Conservation (phyloP, 2,888 invertebrate species). For the Tridacna gigas region DNA sequence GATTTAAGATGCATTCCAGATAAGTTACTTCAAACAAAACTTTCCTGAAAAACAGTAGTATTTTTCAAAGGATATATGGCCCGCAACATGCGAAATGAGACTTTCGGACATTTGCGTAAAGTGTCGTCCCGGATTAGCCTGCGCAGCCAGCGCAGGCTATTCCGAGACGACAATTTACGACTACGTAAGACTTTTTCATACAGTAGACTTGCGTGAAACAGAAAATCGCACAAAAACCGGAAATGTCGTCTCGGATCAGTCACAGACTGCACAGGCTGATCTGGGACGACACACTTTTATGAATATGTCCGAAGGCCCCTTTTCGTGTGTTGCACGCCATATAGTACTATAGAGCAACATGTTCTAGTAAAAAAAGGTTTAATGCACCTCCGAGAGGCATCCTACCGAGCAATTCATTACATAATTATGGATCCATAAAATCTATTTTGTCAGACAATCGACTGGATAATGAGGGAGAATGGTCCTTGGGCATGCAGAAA, state of each 20-base stretch:
- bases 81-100: neutral
- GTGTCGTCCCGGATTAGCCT: neutral
- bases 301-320: neutral
- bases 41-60: too few species aligned
- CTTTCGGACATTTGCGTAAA: neutral
- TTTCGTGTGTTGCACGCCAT: too few species aligned
- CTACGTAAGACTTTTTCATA: neutral
- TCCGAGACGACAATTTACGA: neutral
- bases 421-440: too few species aligned
- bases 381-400: too few species aligned
- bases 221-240: neutral
- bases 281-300: neutral
- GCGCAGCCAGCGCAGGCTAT: neutral
- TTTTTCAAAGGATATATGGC: neutral
- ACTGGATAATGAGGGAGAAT: too few species aligned
- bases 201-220: neutral
- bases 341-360: too few species aligned
- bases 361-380: too few species aligned
- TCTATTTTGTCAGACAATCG: too few species aligned
- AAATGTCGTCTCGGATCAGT: neutral
- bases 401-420: too few species aligned
- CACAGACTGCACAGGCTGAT: neutral
- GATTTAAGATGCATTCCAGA: too few species aligned
- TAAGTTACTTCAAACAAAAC: too few species aligned
- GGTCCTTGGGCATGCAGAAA: too few species aligned